Evolutionary conservation across 2,113 vertebrate genomes (phyloP).

Genomic region (Acanthisitta chloris): DNA sequence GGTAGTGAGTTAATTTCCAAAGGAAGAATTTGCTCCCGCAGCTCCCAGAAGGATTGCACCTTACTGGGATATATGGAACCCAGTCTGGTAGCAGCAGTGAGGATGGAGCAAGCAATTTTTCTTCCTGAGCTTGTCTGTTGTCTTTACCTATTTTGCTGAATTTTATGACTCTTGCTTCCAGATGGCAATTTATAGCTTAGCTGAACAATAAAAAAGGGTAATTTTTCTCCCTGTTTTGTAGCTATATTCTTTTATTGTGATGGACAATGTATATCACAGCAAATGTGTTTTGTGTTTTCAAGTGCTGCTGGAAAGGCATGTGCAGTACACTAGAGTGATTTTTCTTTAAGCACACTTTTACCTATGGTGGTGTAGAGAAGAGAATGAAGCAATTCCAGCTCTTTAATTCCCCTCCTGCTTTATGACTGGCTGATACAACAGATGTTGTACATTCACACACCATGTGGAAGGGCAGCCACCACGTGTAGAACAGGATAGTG

Average conservation of each 20-base stretch:
- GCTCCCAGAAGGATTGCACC: not conserved
- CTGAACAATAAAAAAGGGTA: not conserved
- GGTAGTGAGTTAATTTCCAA: not conserved
- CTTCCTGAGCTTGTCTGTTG: not conserved
- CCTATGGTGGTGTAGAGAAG: not conserved
- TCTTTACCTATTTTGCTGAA: not conserved
- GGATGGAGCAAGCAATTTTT: not conserved
- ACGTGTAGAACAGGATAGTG: not conserved
- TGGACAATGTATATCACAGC: not conserved
- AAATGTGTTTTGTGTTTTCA: not conserved
- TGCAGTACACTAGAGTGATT: not conserved
- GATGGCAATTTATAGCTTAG: not conserved
- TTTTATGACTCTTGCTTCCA: not conserved
- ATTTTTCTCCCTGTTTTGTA: not conserved
- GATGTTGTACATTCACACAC: accelerated
- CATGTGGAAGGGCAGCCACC: not conserved
- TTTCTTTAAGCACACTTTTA: not conserved
- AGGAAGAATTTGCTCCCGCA: not conserved
- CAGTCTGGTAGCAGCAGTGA: accelerated
- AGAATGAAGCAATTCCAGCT: not conserved
- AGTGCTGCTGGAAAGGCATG: not conserved
- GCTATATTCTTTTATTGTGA: not conserved
- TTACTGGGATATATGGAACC: not conserved
- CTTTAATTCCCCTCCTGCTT: not conserved
- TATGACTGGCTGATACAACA: not conserved